Base-by-base conservation (phyloP, 1,140 invertebrate species). In the Ectropis grisescens region DNA sequence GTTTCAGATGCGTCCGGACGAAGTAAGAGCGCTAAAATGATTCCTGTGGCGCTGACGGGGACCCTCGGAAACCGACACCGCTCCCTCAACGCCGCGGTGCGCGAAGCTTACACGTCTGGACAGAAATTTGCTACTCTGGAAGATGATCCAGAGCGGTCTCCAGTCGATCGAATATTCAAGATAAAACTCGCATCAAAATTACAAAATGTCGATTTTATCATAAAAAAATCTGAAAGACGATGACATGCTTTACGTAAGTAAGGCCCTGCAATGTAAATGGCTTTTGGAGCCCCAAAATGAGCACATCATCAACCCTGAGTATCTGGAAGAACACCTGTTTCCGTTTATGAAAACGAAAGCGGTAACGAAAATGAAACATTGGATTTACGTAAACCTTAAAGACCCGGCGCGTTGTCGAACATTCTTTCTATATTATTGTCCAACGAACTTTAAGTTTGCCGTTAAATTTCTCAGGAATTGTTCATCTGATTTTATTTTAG, bases 161-260 rank as follows among this genome's bases (percentile, higher is more conserved):
- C 52, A 9, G 30, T 71, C 10, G 68, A 74, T 28, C 48, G 52
- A 32, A 35, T 76, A 8, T 69, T 71, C 29, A 72, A 76, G 47
- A 69, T 76, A 13, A 57, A 71, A 13, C 19, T 78, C 8, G 69
- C 72, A 2, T 58, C 54, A 9, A 52, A 58, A 33, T 35, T 59
- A 11, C 50, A 35, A 32, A 28, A 70, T 33, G 41, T 62, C 9
- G 45, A 67, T n/a, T 76, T 51, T 29, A 66, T 71, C 12, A 7
- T 78, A n/a, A 10, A 28, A 47, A 23, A 66, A 49, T 27, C 32
- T 76, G 2, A 59, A 61, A 50, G 43, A 59, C 15, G 45, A 58
- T 8, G 53, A 66, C 19, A 58, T 76, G 68, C 25, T 76, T n/a
- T 69, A 58, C 37, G 68, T 76, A 1, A 68, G 51, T 13, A 57